Evolutionary conservation across 2,888 invertebrate genomes (phyloP), one percentile per base, ranked within the genome.

Genomic region (Teleiodes luculella): DNA sequence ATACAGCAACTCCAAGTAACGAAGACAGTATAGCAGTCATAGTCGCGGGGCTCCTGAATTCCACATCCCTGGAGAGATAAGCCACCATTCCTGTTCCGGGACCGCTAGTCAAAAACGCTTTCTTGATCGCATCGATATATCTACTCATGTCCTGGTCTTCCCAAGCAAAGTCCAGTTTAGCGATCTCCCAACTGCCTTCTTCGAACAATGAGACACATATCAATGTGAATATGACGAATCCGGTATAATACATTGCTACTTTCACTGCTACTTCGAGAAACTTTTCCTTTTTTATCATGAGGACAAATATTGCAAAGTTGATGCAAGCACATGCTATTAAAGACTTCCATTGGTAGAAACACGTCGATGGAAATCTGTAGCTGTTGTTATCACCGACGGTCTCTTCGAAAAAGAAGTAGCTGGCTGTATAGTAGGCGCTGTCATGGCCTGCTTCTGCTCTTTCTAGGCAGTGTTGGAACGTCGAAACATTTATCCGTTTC

Each of bases 391-490:
- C 54, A 5, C 83, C 83, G 52, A 88, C 85, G 72, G 80, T 80
- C 31, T 70, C 72, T 52, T 81, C 78, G 57, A 80, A 89, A 57
- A 87, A 86, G 52, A 70, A 80, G 51, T 68, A 68, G 57, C 84
- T 85, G 3, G 86, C 84, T 2, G 86, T 87, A 8, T 43, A 28
- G 43, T 28, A 43, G 65, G 78, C 78, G 69, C 83, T 78, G 2
- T 82, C 83, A 28, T 86, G 86, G 54, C 85, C 83, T n/a, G 74
- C 73, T 66, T 81, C 79, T 30, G 83, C 75, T 43, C 13, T 43
- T 70, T 86, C 85, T 45, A 88, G 53, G 53, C 87, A 88, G 57
- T 83, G 81, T 72, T 88, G 86, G 59, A 83, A 87, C 57, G 78
- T 64, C 0, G 87, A 80, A 0, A 84, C 66, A 51, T 88, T 83